phyloP scores from a whole-genome alignment of 2,888 invertebrate genomes.

The Macrostomum cliftonense region DNA sequence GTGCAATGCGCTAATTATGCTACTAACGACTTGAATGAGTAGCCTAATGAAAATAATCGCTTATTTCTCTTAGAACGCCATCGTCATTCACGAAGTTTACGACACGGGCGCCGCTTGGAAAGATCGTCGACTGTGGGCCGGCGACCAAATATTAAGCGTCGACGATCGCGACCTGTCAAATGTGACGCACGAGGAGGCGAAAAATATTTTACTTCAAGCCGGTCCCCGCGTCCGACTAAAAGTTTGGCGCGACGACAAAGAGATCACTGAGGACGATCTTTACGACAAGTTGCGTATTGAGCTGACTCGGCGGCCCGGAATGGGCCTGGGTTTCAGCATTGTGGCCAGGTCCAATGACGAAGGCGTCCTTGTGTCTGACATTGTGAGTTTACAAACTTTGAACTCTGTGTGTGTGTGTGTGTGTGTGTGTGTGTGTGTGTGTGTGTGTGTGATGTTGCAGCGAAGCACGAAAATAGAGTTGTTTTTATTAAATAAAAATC shows the following conservation, averaged over 20 bases:
- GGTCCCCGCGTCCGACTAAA: conserved; percentile 60
- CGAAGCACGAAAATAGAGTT: not conserved
- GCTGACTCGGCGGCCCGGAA: conserved; percentile 64
- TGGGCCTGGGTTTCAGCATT: conserved; percentile 54
- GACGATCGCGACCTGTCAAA: conserved; percentile 52
- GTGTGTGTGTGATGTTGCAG: not conserved
- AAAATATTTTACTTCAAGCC: conserved; percentile 51
- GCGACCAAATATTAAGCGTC: conserved; percentile 70
- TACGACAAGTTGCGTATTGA: conserved; percentile 50
- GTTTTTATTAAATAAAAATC: too few species aligned
- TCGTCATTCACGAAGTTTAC: conserved; percentile 76
- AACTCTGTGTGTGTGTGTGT: not conserved
- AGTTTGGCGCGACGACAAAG: conserved; percentile 48
- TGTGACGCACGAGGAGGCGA: conserved; percentile 63
- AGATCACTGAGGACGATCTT: conserved; percentile 45
- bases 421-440: too few species aligned
- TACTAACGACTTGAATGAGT: too few species aligned
- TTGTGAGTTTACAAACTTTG: conserved; percentile 47
- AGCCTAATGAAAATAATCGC: too few species aligned
- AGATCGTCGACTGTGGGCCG: conserved; percentile 69
- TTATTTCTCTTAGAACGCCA: conserved; percentile 50
- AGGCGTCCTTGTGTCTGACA: conserved; percentile 75
- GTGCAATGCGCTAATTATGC: too few species aligned
- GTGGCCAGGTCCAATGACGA: conserved; percentile 52
- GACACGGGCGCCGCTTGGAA: conserved; percentile 70